These are phyloP conservation scores for Fragum sueziense DNA, from an alignment of 2,888 invertebrate genomes.

Conservation along the genomic window DNA sequence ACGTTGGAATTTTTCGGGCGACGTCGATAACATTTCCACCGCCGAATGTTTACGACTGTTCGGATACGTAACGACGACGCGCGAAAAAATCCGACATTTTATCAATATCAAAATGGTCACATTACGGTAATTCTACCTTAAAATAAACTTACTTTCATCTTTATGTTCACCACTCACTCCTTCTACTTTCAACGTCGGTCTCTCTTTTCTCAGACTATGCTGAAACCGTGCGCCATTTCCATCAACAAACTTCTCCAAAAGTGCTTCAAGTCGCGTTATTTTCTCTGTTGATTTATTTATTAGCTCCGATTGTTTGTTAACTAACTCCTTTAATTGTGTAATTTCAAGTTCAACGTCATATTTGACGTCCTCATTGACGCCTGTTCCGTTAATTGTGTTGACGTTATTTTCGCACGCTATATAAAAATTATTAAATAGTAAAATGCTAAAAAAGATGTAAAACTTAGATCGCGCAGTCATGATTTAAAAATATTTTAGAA, in stretches of 20 bases:
- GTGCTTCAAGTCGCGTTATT: not conserved
- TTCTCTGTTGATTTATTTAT: not conserved
- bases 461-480: too few relatives aligned
- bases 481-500: too few relatives aligned
- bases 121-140: not conserved
- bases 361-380: not conserved
- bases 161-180: too few relatives aligned
- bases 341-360: not conserved
- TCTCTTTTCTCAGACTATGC: not conserved
- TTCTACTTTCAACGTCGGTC: not conserved
- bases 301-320: not conserved
- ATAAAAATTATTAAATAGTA: too few relatives aligned
- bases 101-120: not conserved
- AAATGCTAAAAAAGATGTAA: too few relatives aligned
- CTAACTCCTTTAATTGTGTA: not conserved
- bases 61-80: not conserved
- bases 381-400: not conserved
- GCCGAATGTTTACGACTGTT: not conserved
- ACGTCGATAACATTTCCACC: not conserved
- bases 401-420: too few relatives aligned
- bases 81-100: not conserved
- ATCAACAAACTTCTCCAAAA: not conserved
- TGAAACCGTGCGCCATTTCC: too few relatives aligned
- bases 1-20: not conserved
- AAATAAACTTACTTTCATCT: not conserved